Conservation (phyloP, 2,797 vertebrate species). For the Tapirus indicus region DNA sequence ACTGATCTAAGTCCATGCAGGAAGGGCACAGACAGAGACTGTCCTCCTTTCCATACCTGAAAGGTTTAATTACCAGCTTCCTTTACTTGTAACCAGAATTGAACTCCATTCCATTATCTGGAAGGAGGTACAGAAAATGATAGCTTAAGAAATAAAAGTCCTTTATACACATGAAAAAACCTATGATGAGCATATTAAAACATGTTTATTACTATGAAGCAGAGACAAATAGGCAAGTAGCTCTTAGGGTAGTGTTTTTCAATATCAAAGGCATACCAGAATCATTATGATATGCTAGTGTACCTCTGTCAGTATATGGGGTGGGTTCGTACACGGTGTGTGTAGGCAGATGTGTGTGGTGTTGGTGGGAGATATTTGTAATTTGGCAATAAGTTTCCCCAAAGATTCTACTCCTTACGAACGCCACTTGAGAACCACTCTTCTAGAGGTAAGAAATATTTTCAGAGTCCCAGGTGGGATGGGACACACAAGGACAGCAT, state of each 20-base stretch:
- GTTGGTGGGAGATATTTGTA: background rate
- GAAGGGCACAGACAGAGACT: background rate
- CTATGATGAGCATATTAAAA: background rate
- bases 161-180: background rate
- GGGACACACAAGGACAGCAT: background rate
- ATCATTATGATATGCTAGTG: background rate
- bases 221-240: background rate
- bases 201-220: background rate
- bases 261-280: background rate
- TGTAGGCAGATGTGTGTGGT: background rate
- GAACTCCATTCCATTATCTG: conserved; percentile 23
- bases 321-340: background rate
- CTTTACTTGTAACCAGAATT: background rate
- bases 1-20: conserved; percentile 1
- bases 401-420: background rate
- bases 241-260: background rate
- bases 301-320: background rate
- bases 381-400: background rate
- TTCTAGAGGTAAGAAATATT: background rate
- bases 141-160: conserved; percentile 2
- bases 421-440: background rate
- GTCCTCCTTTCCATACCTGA: background rate
- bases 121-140: background rate
- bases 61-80: background rate
- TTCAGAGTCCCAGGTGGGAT: background rate